Base-by-base conservation (phyloP, 2,113 vertebrate species). In the Bufo bufo region DNA sequence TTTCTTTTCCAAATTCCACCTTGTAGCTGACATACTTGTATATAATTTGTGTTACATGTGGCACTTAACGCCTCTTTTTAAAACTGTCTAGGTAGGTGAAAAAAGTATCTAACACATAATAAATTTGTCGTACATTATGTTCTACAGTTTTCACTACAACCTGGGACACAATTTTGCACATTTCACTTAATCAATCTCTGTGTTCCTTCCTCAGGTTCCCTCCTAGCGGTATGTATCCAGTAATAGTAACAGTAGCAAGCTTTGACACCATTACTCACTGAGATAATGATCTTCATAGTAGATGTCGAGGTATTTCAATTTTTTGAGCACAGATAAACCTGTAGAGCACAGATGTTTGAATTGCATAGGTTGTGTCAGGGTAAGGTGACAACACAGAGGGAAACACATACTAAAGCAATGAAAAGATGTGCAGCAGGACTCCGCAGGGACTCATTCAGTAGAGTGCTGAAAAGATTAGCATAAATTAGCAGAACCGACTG, bases 381-480 rank as follows among this genome's bases (percentile, higher is more conserved):
- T 54, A 79, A 79, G 20, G 52, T 59, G 78, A 58, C 78, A 59
- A 58, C 54, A 80, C 54, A 80, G 78, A 80, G 59, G 23, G 78
- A 80, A 80, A 59, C 77, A 80, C 77, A 14, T 58, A 80, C 4
- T 59, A 45, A 65, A 82, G 45, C 63, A 45, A 82, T 82, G 81
- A 49, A 66, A 58, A 66, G 59, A 63, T 82, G 81, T 45, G 45
- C 0, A 47, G 20, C 20, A n/a, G 47, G 14, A 82, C 7, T 50
- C 58, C 50, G 20, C 63, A 23, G 59, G 59, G 81, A 65, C 11
- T 66, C 61, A 14, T 82, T 63, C 33, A 66, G 45, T 50, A 14
- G 59, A 63, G 80, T 82, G 80, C 49, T 49, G 59, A 82, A 66
- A 82, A 66, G 77, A 65, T 65, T 65, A 65, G 58, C 80, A 82